These are phyloP conservation scores for Callyntrura guangdongensis DNA, from an alignment of 2,888 invertebrate species.

Conservation along the genomic window DNA sequence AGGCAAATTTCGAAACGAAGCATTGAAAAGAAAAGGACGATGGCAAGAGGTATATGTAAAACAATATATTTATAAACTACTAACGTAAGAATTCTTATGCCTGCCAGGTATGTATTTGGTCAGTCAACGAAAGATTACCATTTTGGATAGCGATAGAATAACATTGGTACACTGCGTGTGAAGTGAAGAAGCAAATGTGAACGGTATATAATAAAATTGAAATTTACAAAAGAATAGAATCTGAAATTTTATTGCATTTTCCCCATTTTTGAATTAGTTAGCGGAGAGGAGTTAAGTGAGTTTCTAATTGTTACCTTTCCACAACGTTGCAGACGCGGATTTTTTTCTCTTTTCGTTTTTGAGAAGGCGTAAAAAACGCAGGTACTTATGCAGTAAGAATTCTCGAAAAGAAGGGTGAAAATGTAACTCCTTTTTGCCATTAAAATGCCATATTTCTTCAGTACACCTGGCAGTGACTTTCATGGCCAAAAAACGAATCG, in stretches of 20 bases:
- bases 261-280: slow-evolving; percentile 43
- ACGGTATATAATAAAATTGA: slow-evolving; percentile 28
- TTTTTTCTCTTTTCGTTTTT: background rate
- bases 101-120: background rate
- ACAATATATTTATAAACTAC: background rate
- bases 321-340: background rate
- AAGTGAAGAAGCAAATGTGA: slow-evolving; percentile 41
- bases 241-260: slow-evolving; percentile 40
- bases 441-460: slow-evolving; percentile 54
- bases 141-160: background rate
- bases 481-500: background rate
- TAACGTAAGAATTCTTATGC: background rate
- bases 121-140: no score
- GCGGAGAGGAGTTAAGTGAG: slow-evolving; percentile 57
- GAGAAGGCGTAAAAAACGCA: slow-evolving; percentile 1
- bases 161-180: slow-evolving; percentile 9
- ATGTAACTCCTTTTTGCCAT: slow-evolving; percentile 55
- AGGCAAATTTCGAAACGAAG: background rate
- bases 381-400: background rate
- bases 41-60: background rate
- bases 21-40: background rate
- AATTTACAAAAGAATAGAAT: slow-evolving; percentile 26
- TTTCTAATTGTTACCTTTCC: slow-evolving; percentile 57
- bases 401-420: slow-evolving; percentile 4
- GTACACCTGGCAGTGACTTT: slow-evolving; percentile 34